phyloP scores from a whole-genome alignment of 2,113 vertebrate species.

The Polyodon spathula region DNA sequence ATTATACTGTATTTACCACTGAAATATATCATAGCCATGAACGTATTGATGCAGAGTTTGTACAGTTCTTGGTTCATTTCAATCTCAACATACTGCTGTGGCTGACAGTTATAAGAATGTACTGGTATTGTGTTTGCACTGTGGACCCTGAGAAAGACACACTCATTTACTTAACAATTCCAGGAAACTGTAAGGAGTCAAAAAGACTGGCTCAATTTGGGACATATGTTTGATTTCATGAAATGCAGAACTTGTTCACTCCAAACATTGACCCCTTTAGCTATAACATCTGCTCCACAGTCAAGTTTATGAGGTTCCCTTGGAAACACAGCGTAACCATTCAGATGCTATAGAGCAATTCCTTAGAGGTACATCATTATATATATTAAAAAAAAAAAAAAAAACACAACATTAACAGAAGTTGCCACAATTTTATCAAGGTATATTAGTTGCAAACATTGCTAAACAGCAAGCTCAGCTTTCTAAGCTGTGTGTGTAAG shows the following conservation, averaged over 20 bases:
- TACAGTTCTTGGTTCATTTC: too few species aligned
- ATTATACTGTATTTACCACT: too few species aligned
- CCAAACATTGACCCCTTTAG: conserved; percentile 9
- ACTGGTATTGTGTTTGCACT: not conserved
- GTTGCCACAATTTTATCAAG: too few species aligned
- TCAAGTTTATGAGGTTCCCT: conserved; percentile 29
- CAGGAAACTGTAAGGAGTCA: conserved; percentile 13
- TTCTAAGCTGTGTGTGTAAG: too few species aligned
- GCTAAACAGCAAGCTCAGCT: too few species aligned
- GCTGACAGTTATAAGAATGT: not conserved
- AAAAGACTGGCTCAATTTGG: not conserved
- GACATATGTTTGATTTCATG: conserved; percentile 3
- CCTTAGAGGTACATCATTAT: not conserved
- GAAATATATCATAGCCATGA: too few species aligned
- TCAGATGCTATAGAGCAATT: conserved; percentile 9
- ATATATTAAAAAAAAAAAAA: conserved; percentile 4
- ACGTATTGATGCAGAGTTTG: too few species aligned
- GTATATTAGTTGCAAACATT: too few species aligned
- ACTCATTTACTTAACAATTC: conserved; percentile 8
- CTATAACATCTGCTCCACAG: conserved; percentile 15
- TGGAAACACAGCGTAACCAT: conserved; percentile 53
- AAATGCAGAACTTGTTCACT: conserved; percentile 4
- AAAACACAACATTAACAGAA: too few species aligned
- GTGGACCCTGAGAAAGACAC: not conserved
- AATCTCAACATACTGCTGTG: too few species aligned